Conservation (phyloP, 1,140 invertebrate species). For the Drosophila suzukii region DNA sequence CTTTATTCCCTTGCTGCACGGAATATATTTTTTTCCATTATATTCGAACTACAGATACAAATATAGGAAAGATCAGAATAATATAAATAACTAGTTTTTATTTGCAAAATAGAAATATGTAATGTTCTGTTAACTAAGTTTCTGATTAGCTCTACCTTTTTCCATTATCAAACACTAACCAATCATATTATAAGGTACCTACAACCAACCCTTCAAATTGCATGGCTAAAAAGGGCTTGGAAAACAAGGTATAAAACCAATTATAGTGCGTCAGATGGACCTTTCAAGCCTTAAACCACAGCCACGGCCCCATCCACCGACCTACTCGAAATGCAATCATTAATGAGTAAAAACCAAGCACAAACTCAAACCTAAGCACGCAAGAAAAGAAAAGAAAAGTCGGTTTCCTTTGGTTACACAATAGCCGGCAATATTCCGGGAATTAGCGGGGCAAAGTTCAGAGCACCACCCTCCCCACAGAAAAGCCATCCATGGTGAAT, state of each 20-base stretch:
- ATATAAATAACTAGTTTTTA: too few relatives aligned
- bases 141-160: too few relatives aligned
- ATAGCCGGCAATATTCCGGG: slow-evolving; percentile 13
- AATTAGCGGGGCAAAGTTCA: slow-evolving; percentile 53
- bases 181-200: too few relatives aligned
- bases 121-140: too few relatives aligned
- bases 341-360: slow-evolving; percentile 5
- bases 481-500: slow-evolving; percentile 8
- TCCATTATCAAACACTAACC: too few relatives aligned
- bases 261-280: background rate
- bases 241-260: background rate
- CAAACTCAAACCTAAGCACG: slow-evolving; percentile 3
- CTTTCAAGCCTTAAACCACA: background rate
- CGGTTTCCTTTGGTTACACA: slow-evolving; percentile 37
- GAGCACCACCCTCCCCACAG: slow-evolving; percentile 1
- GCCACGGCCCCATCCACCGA: background rate
- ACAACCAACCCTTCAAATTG: too few relatives aligned
- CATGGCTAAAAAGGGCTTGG: too few relatives aligned
- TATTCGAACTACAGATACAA: background rate
- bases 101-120: too few relatives aligned
- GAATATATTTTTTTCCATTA: background rate
- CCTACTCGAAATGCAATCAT: slow-evolving; percentile 7
- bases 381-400: slow-evolving; percentile 8
- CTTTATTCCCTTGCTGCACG: slow-evolving; percentile 16
- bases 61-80: too few relatives aligned